Percentiles rank a stretch among this genome's conserved stretches.
phyloP scores from a whole-genome alignment of 2,113 vertebrate genomes.

The Chionodraco myersi region DNA sequence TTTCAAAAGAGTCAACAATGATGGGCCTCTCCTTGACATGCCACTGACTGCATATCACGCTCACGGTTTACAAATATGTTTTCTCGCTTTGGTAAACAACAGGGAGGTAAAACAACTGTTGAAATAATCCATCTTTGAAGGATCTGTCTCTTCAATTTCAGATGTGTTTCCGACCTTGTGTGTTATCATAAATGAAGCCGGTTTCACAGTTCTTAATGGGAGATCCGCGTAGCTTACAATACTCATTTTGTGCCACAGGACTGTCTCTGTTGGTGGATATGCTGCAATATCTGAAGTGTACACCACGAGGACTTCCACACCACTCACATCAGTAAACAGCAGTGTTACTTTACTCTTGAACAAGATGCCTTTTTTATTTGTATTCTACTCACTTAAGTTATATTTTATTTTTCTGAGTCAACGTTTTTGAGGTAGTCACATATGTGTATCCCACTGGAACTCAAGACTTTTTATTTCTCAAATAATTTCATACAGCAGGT shows the following conservation, averaged over 20 bases:
- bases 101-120: slow-evolving; percentile 8
- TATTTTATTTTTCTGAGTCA: slow-evolving; percentile 37
- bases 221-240: slow-evolving; percentile 11
- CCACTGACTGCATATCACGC: slow-evolving; percentile 53
- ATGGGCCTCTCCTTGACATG: slow-evolving; percentile 45
- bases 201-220: slow-evolving; percentile 25
- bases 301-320: slow-evolving; percentile 26
- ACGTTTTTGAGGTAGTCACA: slow-evolving; percentile 45
- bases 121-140: slow-evolving; percentile 3
- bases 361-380: slow-evolving; percentile 76
- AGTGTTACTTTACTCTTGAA: slow-evolving; percentile 58
- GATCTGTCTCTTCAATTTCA: slow-evolving; percentile 2
- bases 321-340: slow-evolving; percentile 24
- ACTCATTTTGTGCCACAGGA: slow-evolving; percentile 53
- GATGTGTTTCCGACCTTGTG: not conserved
- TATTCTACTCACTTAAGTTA: slow-evolving; percentile 31
- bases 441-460: slow-evolving; percentile 58
- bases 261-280: slow-evolving; percentile 26
- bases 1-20: slow-evolving; percentile 42
- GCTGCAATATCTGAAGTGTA: slow-evolving; percentile 45
- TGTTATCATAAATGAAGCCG: slow-evolving; percentile 3
- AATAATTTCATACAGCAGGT: slow-evolving; percentile 55
- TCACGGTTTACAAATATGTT: slow-evolving; percentile 63
- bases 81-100: not conserved
- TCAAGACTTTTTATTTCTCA: slow-evolving; percentile 34